Base-by-base conservation (phyloP, 2,113 vertebrate genomes). In the Lycocorax pyrrhopterus region DNA sequence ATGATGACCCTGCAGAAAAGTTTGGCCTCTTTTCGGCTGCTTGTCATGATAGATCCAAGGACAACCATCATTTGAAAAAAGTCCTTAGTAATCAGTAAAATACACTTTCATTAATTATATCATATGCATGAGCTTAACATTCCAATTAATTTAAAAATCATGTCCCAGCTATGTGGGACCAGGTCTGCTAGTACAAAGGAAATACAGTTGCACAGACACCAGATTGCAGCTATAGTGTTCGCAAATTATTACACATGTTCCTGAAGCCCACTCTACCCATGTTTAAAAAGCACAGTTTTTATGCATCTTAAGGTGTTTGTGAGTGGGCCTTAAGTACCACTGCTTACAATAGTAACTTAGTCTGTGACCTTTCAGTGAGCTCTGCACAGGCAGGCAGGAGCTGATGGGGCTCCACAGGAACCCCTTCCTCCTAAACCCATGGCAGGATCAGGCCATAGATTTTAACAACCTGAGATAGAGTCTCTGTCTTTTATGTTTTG, bases 81-180 rank as follows among this genome's bases (percentile, higher is more conserved):
- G 1, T 5, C 18, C 7, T 74, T 33, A 64, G 16, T 56, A 95
- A 92, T 86, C 60, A 68, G 56, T 37, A 89, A 84, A 94, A 87
- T 47, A 30, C 29, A 71, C 41, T 90, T 92, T 62, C 52, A 37
- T 12, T 0, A 92, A 86, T 80, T 74, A 39, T 71, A 63, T 91
- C 16, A 52, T 88, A 35, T 86, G 21, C 37, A 37, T 26, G 49
- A 83, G 37, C 88, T 95, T 89, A 93, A 67, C 76, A 55, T 91
- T 74, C 43, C 29, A n/a, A 25, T 66, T 94, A 84, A 93, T 87
- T 93, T 91, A 71, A 96, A 93, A 95, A 91, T n/a, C 51, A 11
- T n/a, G 72, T 87, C 49, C 19, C 12, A 39, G 19, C 35, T 39
- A 20, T 22, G 49, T 12, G 7, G 7, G 55, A 63, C 52, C 27